Base-by-base conservation (phyloP, 2,888 invertebrate genomes). In the Apamea monoglypha region DNA sequence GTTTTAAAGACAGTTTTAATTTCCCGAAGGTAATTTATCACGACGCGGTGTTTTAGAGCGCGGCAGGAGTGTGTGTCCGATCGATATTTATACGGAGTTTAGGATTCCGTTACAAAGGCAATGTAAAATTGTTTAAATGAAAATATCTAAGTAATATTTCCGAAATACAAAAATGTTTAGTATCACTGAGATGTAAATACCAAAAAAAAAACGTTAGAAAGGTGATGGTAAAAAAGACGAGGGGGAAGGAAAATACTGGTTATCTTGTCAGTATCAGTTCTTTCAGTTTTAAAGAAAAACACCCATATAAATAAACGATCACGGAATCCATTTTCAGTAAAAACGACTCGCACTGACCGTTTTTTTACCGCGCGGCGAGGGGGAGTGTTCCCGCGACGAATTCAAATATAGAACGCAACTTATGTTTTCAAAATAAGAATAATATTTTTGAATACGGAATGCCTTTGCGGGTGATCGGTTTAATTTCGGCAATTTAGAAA, bases 21-120 rank as follows among this genome's bases (percentile, higher is more conserved):
- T 97, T 97, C 97, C 97, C 96, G 96, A 96, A 96, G 95, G 96
- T 97, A 96, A 97, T 97, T 97, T 97, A 97, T 97, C 95, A 95
- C 94, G 84, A 70, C 76, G 78, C 91, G 91, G 91, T 92, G 92
- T 92, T 94, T 93, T 91, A 91, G 93, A 91, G 91, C 92, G 92
- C 91, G 92, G 87, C 89, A 82, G 87, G 83, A 89, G 90, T 91
- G 88, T 89, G 90, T 88, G 90, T 69, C 69, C 83, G 93, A 93
- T 94, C 94, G 93, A 94, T 95, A 93, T 94, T 92, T 92, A 87
- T 91, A 80, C 77, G 40, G 56, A 32, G 44, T 40, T 92, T 93
- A 80, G 82, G 69, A 88, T 80, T 80, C 85, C 73, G 76, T 87
- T 87, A 59, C 44, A 66, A 50, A 64, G 3, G 16, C 36, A 67